Conservation (phyloP, 1,140 invertebrate genomes). For the Pogonognathellus flavescens region DNA sequence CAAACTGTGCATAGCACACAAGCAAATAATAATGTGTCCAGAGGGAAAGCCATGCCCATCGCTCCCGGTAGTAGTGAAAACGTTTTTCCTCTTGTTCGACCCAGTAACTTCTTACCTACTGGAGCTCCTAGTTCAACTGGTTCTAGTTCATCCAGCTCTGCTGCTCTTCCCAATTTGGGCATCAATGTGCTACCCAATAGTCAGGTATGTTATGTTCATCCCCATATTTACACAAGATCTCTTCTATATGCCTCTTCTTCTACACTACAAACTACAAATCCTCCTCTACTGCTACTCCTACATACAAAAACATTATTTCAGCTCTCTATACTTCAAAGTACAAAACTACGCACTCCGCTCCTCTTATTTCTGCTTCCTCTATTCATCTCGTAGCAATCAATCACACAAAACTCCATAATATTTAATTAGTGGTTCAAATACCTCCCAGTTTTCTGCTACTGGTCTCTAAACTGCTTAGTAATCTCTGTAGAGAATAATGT, state of each 20-base stretch:
- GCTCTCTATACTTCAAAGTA: neutral
- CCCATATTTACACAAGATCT: neutral
- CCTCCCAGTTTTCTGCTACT: no score
- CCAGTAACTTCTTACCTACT: slow-evolving; percentile 63
- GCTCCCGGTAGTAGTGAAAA: slow-evolving; percentile 44
- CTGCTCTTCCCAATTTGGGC: slow-evolving; percentile 14
- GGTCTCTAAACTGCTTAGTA: no score
- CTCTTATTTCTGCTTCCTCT: no score
- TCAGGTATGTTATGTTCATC: slow-evolving; percentile 49
- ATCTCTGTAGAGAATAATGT: no score
- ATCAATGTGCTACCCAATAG: slow-evolving; percentile 60
- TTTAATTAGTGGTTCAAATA: no score
- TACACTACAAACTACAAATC: neutral
- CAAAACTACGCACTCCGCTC: no score
- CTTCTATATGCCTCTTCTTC: neutral
- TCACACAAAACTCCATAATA: no score
- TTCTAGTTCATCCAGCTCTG: slow-evolving; percentile 14
- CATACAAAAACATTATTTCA: neutral
- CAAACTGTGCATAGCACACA: slow-evolving; percentile 59
- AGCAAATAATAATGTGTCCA: slow-evolving; percentile 54
- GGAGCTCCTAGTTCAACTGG: slow-evolving; percentile 55
- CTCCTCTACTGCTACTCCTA: neutral
- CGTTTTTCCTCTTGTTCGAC: slow-evolving; percentile 56
- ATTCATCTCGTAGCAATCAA: no score
- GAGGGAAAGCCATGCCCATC: slow-evolving; percentile 59